Percentiles rank a stretch among this genome's conserved stretches.
These are phyloP conservation scores for Phyllotreta striolata DNA, from an alignment of 2,888 invertebrate genomes.

Conservation along the genomic window DNA sequence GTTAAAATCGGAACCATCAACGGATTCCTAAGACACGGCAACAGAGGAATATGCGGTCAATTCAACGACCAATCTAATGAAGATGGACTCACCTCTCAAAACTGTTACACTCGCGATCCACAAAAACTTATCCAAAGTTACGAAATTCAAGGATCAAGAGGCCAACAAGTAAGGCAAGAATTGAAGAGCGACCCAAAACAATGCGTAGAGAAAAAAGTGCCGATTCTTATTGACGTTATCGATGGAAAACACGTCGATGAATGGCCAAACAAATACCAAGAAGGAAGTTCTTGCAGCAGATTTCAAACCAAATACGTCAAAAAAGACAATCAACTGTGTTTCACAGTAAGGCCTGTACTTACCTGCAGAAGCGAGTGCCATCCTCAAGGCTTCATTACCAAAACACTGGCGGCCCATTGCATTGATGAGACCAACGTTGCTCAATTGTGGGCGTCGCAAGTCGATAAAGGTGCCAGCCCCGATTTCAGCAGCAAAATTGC, in stretches of 20 bases:
- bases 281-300: slow-evolving; percentile 43
- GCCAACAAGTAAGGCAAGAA: slow-evolving; percentile 49
- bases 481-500: slow-evolving; percentile 61
- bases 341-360: slow-evolving; percentile 66
- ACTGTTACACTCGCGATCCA: slow-evolving; percentile 64
- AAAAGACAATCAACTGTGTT: slow-evolving; percentile 66
- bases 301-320: slow-evolving; percentile 66
- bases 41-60: slow-evolving; percentile 73
- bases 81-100: slow-evolving; percentile 68
- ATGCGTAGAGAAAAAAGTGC: slow-evolving; percentile 46
- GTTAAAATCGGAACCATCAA: slow-evolving; percentile 57
- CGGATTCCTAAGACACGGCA: slow-evolving; percentile 64
- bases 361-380: slow-evolving; percentile 64
- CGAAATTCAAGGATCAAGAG: slow-evolving; percentile 63
- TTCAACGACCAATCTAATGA: slow-evolving; percentile 67
- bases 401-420: slow-evolving; percentile 62
- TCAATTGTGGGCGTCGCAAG: slow-evolving; percentile 56
- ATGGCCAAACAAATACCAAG: background rate
- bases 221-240: slow-evolving; percentile 61
- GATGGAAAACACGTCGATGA: slow-evolving; percentile 40
- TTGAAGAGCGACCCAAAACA: slow-evolving; percentile 60
- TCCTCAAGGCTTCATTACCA: slow-evolving; percentile 53
- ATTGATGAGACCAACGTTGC: slow-evolving; percentile 52
- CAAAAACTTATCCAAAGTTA: slow-evolving; percentile 67
- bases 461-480: slow-evolving; percentile 63